Base-by-base conservation (phyloP, 2,797 vertebrate genomes). In the Acrocephalus scirpaceus region DNA sequence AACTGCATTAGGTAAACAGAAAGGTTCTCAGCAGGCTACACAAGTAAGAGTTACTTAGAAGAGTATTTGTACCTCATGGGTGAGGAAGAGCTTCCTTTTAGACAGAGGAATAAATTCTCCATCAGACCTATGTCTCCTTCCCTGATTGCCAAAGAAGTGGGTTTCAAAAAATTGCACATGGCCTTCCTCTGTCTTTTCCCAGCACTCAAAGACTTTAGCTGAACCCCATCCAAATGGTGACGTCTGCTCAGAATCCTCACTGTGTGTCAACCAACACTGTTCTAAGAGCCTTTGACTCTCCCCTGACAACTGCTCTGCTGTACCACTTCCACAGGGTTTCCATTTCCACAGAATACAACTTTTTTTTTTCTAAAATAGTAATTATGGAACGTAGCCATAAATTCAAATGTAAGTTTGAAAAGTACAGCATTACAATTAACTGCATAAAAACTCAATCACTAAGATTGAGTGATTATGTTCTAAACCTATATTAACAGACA, bases 71-170 rank as follows among this genome's bases (percentile, higher is more conserved):
- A 44, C 6, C 7, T 11, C 54, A 61, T 6, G 4, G 34, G 11
- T 57, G 10, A 66, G 17, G 26, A 64, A 45, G 11, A 73, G 11
- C 20, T 89, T 86, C 23, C 34, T 69, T 83, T 64, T 23, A 88
- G 15, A 67, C 14, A 86, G 12, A 74, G 14, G 8, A 91, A 58
- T 19, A 90, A 74, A 81, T 77, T 69, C 18, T 14, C 5, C 36
- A 65, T 34, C 3, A 62, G 36, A 53, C 26, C 38, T 12, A 1
- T 6, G 13, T 21, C 16, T 67, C 38, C 62, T 69, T 30, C 54
- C 9, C 1, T 3, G 2, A 36, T 0, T 32, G 18, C 23, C 23
- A 88, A 54, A 57, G 62, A 48, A 72, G 36, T 1, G 4, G 5
- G 16, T 36, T 73, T 51, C 30, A 22, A 87, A 47, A 85, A 40